These are phyloP conservation scores for Nomada ferruginata DNA, from an alignment of 2,888 invertebrate species.

Conservation along the genomic window DNA sequence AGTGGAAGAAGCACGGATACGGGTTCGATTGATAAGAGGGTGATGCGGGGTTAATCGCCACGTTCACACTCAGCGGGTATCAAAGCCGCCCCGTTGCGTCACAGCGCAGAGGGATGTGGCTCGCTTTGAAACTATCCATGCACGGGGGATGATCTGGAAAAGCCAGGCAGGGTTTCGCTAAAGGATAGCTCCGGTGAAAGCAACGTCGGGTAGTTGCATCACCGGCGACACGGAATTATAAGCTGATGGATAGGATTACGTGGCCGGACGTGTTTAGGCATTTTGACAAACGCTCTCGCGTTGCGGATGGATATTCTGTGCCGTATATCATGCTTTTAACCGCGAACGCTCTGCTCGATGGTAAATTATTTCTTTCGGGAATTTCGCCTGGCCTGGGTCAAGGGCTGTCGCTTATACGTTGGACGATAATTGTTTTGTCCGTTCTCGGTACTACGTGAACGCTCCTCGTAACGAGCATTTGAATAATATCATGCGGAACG, in stretches of 20 bases:
- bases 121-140: constrained; percentile 55
- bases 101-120: constrained; percentile 26
- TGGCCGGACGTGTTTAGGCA: constrained; percentile 42
- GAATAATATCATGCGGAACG: neutral
- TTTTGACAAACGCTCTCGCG: constrained; percentile 35
- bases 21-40: constrained; percentile 70
- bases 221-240: constrained; percentile 56
- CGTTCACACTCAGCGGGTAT: constrained; percentile 77
- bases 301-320: constrained; percentile 2
- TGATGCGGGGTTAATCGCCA: constrained; percentile 79
- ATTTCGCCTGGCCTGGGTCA: neutral
- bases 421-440: no score
- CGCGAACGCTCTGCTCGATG: neutral
- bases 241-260: constrained; percentile 52
- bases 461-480: neutral
- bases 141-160: constrained; percentile 53
- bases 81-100: constrained; percentile 69
- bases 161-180: constrained; percentile 50
- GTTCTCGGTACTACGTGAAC: neutral
- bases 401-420: neutral
- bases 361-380: neutral
- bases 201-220: constrained; percentile 41
- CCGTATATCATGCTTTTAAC: neutral
- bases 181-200: constrained; percentile 56
- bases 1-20: constrained; percentile 66